Evolutionary conservation across 2,888 invertebrate species (phyloP), one percentile per base, ranked within the genome.

Genomic region (Frankliniella fusca): DNA sequence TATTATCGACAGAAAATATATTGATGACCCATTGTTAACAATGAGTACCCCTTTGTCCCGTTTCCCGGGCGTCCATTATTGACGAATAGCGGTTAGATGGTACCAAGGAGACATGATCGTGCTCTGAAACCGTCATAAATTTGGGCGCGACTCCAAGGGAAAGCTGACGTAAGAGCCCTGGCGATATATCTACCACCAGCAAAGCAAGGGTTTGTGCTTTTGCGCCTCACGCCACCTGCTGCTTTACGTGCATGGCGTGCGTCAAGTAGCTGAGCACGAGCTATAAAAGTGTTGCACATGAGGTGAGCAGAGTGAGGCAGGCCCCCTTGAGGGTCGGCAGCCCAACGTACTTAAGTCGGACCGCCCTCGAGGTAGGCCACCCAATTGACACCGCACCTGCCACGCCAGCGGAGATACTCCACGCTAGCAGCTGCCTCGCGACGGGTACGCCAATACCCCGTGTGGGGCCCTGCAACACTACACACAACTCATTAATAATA

Each of bases 401-500:
- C 3, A 23, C 23, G 54, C 15, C 15, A 18, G 27, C 27, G 70
- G 23, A 27, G 27, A 76, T 76, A 76, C 70, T 12, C 70, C 70
- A 23, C 12, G 23, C 70, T 23, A 76, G 70, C 70, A 76, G 70
- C 12, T 8, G 8, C 70, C 20, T 27, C 70, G 2, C 27, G 10
- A 9, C 27, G 23, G 15, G 20, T 9, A 38, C 54, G 54, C 9
- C 70, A 23, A 12, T 76, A 76, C 70, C 70, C 70, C 70, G 70
- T 12, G 70, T 38, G 38, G 2, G 38, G 38, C 38, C 38, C 38
- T 38, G 5, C 38, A 38, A 38, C 38, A 38, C 38, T 5, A 89
- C 92, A 87, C 89, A 91, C 86, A 91, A 89, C 85, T 65, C 81
- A 38, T 70, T 38, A 54, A 20, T 85, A 85, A 85, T 84, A 84